A percentile compares a stretch with the other conserved stretches of the same genome.
Conservation (phyloP, 2,888 invertebrate genomes). For the Epinotia demarniana region DNA sequence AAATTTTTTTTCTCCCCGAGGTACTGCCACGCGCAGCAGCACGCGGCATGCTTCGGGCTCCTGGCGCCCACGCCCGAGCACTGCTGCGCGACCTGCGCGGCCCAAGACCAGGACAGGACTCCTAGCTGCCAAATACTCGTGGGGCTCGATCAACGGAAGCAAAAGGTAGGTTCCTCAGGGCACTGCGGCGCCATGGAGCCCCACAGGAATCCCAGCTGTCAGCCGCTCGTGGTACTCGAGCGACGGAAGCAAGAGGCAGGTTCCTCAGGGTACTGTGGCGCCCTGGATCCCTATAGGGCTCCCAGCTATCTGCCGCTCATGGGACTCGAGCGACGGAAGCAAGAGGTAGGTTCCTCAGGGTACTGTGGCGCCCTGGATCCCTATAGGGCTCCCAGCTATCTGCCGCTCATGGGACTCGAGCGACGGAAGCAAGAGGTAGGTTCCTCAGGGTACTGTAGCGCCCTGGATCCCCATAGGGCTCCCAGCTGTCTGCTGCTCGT, state of each 20-base stretch:
- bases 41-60: constrained; percentile 69
- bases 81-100: constrained; percentile 60
- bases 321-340: neutral
- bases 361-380: neutral
- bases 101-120: constrained; percentile 54
- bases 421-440: neutral
- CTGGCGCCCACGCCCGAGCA: constrained; percentile 48
- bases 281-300: no score
- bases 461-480: neutral
- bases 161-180: neutral
- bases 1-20: constrained; percentile 50
- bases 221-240: neutral
- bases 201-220: neutral
- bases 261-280: no score
- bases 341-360: neutral
- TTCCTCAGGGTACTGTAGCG: neutral
- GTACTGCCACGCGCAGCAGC: constrained; percentile 65
- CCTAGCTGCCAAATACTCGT: neutral
- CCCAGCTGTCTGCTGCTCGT: neutral
- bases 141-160: neutral
- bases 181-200: neutral
- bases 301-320: neutral
- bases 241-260: no score
- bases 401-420: neutral
- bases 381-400: neutral